phyloP scores from a whole-genome alignment of 1,140 invertebrate species.

The Xylocopa sonorina region DNA sequence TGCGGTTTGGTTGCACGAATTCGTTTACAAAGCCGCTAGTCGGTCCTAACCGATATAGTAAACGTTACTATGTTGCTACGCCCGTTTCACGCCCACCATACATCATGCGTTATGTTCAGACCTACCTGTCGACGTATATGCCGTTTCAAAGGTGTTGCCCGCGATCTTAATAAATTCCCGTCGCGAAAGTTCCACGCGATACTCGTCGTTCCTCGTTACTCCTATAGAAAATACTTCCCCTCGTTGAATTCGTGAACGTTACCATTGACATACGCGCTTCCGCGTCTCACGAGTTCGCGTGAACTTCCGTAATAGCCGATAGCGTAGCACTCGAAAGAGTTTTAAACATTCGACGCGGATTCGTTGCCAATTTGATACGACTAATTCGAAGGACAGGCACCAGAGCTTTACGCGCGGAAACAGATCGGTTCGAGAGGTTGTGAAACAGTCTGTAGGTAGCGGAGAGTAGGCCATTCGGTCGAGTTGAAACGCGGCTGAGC shows the following conservation, averaged over 20 bases:
- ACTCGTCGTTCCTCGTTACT: not conserved
- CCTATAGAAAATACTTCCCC: too few species aligned
- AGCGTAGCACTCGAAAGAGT: not conserved
- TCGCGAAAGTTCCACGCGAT: not conserved
- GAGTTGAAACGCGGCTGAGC: constrained; percentile 53
- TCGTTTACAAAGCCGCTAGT: constrained; percentile 40
- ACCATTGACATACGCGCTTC: not conserved
- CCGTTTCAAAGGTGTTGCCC: constrained; percentile 49
- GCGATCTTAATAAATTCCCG: not conserved
- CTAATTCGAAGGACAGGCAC: not conserved
- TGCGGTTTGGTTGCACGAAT: constrained; percentile 13
- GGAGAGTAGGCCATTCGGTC: constrained; percentile 43
- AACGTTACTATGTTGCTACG: constrained; percentile 78
- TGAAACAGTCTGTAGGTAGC: constrained; percentile 55
- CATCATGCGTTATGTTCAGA: constrained; percentile 71
- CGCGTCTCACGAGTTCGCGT: not conserved
- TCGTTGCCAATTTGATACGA: not conserved
- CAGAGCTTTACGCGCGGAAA: not conserved
- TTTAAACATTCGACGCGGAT: not conserved
- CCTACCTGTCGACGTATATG: constrained; percentile 66
- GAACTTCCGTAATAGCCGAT: not conserved
- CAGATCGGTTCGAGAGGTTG: not conserved
- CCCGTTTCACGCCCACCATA: constrained; percentile 76
- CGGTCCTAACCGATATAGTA: constrained; percentile 72
- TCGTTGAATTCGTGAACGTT: not conserved